Percentiles rank a stretch among this genome's conserved stretches.
Evolutionary conservation across 2,113 vertebrate species (phyloP).

Genomic region (Arizona elegans): DNA sequence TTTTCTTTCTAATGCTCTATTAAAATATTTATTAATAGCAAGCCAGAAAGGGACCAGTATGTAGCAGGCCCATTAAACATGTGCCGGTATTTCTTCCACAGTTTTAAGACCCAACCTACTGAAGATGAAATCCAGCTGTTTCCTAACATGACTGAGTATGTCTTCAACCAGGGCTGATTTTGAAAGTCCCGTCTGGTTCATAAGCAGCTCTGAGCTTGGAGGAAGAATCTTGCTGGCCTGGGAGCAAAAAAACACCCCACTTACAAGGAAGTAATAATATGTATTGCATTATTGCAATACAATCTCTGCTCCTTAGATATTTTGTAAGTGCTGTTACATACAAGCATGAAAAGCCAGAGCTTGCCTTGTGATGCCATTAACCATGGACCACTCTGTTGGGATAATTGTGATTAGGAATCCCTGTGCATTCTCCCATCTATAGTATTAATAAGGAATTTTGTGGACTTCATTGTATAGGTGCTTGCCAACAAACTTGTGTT

Average conservation of each 20-base stretch:
- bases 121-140: neutral
- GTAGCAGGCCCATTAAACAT: neutral
- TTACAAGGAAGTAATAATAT: neutral
- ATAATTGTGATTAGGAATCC: neutral
- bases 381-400: neutral
- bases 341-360: neutral
- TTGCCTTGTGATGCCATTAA: neutral
- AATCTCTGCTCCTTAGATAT: neutral
- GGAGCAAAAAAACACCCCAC: neutral
- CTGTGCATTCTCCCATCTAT: neutral
- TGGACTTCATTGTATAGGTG: neutral
- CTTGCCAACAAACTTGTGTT: neutral
- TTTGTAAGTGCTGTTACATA: neutral
- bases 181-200: neutral
- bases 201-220: conserved; percentile 13
- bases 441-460: neutral
- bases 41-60: neutral
- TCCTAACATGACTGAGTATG: neutral
- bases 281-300: neutral
- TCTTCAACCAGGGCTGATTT: neutral
- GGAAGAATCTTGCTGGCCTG: neutral
- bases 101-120: neutral
- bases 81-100: neutral
- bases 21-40: neutral
- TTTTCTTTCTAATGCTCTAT: neutral